Evolutionary conservation across 2,113 vertebrate genomes (phyloP).

Genomic region (Crotalus tigris): DNA sequence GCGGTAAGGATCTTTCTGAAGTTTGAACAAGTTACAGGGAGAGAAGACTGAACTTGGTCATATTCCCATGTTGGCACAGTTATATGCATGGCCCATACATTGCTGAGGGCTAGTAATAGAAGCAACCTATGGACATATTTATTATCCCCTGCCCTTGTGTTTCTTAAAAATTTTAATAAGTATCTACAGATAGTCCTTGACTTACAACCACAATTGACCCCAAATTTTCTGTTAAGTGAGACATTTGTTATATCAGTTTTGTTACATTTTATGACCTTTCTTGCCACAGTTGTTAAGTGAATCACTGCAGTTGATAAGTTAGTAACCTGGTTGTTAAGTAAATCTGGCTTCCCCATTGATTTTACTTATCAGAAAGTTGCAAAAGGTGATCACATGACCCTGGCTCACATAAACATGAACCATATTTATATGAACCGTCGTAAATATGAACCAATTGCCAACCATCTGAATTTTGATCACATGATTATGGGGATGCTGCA

Average conservation of each 20-base stretch:
- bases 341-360: neutral
- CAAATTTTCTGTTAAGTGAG: neutral
- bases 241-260: neutral
- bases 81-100: neutral
- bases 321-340: neutral
- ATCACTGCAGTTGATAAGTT: too few relatives aligned
- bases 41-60: neutral
- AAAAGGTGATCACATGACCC: too few relatives aligned
- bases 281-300: neutral
- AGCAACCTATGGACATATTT: neutral
- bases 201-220: neutral
- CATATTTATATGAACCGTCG: too few relatives aligned
- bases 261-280: too few relatives aligned
- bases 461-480: neutral
- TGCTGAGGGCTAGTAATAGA: neutral
- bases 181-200: neutral
- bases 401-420: too few relatives aligned
- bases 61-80: neutral
- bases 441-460: too few relatives aligned
- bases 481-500: neutral
- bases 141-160: neutral
- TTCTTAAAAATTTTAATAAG: neutral
- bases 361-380: neutral
- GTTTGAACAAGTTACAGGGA: neutral
- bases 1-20: constrained; percentile 71